These are phyloP conservation scores for Uloborus plumipes DNA, from an alignment of 2,888 invertebrate species.

Conservation along the genomic window DNA sequence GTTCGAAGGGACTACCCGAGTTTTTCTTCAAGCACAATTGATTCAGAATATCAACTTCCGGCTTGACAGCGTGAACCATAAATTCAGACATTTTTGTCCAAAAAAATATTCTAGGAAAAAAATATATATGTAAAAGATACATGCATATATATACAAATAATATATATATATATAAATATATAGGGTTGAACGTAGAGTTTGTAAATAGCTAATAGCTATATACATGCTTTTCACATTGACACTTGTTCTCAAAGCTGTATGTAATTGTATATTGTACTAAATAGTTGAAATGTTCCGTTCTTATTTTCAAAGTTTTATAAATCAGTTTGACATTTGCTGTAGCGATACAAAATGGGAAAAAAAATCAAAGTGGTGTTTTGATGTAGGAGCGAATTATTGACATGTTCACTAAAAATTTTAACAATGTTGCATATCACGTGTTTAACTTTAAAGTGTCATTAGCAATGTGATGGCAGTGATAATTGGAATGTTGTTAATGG, in stretches of 20 bases:
- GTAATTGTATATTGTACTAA: conserved; percentile 51
- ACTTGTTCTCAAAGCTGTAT: conserved; percentile 61
- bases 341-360: conserved; percentile 44
- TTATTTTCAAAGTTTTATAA: conserved; percentile 29
- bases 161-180: conserved; percentile 60
- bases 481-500: too few relatives aligned
- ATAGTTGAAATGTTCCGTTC: conserved; percentile 35
- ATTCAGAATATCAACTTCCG: conserved; percentile 59
- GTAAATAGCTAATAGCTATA: conserved; percentile 64
- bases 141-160: conserved; percentile 46
- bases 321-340: conserved; percentile 52
- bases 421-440: conserved; percentile 63
- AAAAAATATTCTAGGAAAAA: conserved; percentile 51
- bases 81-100: conserved; percentile 59
- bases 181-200: conserved; percentile 64
- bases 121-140: conserved; percentile 37
- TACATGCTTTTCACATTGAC: conserved; percentile 64
- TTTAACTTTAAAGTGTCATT: conserved; percentile 46
- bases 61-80: conserved; percentile 45
- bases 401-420: conserved; percentile 45
- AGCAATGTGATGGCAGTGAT: too few relatives aligned
- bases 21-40: conserved; percentile 54
- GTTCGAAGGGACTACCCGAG: conserved; percentile 35
- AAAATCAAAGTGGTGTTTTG: conserved; percentile 57
- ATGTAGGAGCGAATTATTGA: conserved; percentile 36